Evolutionary conservation across 2,888 invertebrate species (phyloP), one percentile per base, ranked within the genome.

Genomic region (Choreutis nemorana): DNA sequence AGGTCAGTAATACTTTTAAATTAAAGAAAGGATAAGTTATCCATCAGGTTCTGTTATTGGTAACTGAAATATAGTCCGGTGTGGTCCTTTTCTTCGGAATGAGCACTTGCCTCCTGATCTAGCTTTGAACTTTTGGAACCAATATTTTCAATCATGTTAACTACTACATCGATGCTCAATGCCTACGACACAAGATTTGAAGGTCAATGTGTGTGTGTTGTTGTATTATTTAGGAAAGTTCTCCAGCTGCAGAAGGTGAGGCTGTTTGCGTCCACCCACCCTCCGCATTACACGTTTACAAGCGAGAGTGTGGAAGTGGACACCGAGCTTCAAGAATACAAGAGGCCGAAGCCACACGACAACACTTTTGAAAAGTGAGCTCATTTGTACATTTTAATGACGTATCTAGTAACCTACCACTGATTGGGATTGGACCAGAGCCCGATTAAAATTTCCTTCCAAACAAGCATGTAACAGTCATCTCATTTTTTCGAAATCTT

Each of bases 271-370:
- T 33, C 43, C 2, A 55, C 42, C 5, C 49, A 55, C 1, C 42
- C 45, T 0, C 42, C 49, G 1, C 37, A 38, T 6, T 45, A 44
- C 28, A 47, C 36, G 21, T 30, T 36, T 20, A 33, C 41, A 21
- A 40, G 45, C n/a, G 52, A 56, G 9, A 46, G 47, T 8, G 50
- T 44, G 5, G 50, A 60, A 33, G 37, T 40, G 0, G 44, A 48
- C 7, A 61, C 60, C 1, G 71, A 72, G 32, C 44, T 67, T 0
- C 42, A 60, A 32, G 60, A 61, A 9, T 36, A 62, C 4, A 59
- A 62, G 24, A 40, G 48, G 34, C 36, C 34, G 9, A 45, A 32
- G 26, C 42, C 49, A 2, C 39, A 20, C 12, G 47, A 41, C 10
- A 37, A 44, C 25, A 42, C 47, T 6, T 30, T 44, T 6, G 51